Percentiles rank a stretch among this genome's conserved stretches.
Conservation (phyloP, 2,797 vertebrate species). For the Karalla daura region DNA sequence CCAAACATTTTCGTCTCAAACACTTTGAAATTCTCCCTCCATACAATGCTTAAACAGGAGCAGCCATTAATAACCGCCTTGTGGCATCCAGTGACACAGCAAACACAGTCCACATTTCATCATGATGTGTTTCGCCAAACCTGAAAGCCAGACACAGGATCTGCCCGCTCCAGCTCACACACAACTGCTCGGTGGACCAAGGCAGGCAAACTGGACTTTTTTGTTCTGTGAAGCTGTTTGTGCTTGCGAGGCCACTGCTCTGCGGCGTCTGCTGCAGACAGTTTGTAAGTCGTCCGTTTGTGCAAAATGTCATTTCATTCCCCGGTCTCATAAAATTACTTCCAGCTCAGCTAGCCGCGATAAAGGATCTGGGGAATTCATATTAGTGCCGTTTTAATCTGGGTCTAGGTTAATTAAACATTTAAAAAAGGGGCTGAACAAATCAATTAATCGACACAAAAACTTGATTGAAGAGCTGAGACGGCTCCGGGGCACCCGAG, state of each 20-base stretch:
- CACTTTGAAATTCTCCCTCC: too few relatives aligned
- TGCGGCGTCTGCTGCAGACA: constrained; percentile 23
- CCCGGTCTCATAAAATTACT: constrained; percentile 45
- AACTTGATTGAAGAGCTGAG: constrained; percentile 22
- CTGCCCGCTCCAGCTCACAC: too few relatives aligned
- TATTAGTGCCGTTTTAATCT: constrained; percentile 62
- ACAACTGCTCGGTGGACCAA: constrained; percentile 9
- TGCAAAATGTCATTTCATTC: constrained; percentile 46
- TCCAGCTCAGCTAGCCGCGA: constrained; percentile 50
- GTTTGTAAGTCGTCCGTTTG: constrained; percentile 22
- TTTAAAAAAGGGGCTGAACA: constrained; percentile 43
- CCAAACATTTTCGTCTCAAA: constrained; percentile 7
- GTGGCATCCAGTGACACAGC: constrained; percentile 16
- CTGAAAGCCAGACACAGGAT: constrained; percentile 10
- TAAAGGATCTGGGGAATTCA: constrained; percentile 51
- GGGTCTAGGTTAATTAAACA: constrained; percentile 61
- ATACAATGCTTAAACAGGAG: constrained; percentile 12
- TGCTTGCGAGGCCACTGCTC: constrained; percentile 20
- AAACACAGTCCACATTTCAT: constrained; percentile 21
- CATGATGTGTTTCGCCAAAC: too few relatives aligned
- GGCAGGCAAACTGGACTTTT: not conserved
- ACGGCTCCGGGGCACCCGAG: not conserved
- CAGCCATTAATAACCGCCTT: constrained; percentile 9
- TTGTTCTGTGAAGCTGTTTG: constrained; percentile 15
- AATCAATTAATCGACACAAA: constrained; percentile 59